Evolutionary conservation across 2,113 vertebrate genomes (phyloP).

Genomic region (Sitta europaea): DNA sequence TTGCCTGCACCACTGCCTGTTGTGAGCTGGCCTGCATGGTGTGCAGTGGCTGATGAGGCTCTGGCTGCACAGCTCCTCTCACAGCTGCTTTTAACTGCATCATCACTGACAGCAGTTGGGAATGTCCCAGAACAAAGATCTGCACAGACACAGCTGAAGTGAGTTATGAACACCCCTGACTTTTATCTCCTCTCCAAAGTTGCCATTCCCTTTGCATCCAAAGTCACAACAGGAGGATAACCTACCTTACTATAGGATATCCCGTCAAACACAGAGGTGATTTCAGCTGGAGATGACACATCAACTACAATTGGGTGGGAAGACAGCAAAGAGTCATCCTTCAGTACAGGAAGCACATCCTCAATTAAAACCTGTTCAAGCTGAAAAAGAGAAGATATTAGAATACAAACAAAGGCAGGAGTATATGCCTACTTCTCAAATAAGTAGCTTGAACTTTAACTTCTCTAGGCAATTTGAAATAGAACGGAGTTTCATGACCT

Average conservation of each 20-base stretch:
- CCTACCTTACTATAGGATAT: conserved; percentile 96
- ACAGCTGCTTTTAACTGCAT: neutral
- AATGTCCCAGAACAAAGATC: neutral
- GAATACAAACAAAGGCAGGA: neutral
- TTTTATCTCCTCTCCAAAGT: neutral
- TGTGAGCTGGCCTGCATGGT: neutral
- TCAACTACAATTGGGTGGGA: conserved; percentile 90
- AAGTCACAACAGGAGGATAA: neutral
- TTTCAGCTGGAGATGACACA: conserved; percentile 88
- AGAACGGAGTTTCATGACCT: neutral
- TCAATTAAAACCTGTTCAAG: conserved; percentile 85
- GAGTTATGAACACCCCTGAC: neutral
- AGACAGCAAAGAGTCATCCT: conserved; percentile 86
- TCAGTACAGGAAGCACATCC: conserved; percentile 89
- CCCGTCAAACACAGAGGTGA: conserved; percentile 95
- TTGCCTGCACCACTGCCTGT: neutral
- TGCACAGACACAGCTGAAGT: neutral
- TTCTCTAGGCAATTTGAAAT: neutral
- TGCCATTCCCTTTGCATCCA: neutral
- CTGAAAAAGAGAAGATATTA: conserved; percentile 67
- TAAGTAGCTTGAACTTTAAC: neutral
- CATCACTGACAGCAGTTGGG: neutral
- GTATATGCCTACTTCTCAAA: neutral
- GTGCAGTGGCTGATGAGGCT: neutral
- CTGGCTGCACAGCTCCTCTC: neutral